phyloP scores from a whole-genome alignment of 1,140 invertebrate species.

The Anastatus disparis region DNA sequence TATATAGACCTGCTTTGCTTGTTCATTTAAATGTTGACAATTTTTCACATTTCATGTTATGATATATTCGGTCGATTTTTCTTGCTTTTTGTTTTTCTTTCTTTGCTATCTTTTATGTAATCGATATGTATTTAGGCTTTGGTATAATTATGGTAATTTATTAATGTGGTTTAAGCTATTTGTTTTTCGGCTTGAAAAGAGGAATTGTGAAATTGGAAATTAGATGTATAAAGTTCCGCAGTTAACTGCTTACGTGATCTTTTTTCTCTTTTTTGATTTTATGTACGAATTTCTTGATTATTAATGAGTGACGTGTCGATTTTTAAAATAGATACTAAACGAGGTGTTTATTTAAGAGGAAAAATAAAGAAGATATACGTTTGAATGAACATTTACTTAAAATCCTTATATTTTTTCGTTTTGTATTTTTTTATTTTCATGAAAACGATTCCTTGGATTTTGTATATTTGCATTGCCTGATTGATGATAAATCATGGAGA shows the following conservation, averaged over 20 bases:
- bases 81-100: no score
- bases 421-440: no score
- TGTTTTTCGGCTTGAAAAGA: neutral
- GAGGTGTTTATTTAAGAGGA: neutral
- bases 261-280: neutral
- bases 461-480: constrained; percentile 5
- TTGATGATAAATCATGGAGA: neutral
- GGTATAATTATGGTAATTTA: neutral
- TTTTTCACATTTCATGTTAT: no score
- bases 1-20: neutral
- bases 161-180: neutral
- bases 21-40: no score
- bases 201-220: neutral
- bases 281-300: no score
- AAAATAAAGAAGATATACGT: neutral
- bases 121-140: neutral
- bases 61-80: no score
- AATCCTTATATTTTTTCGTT: no score
- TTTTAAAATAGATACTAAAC: neutral
- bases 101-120: constrained; percentile 5
- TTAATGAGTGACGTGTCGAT: neutral
- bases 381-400: no score
- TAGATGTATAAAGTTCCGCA: neutral
- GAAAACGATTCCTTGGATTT: no score
- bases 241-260: neutral